Evolutionary conservation across 2,797 vertebrate genomes (phyloP).

Genomic region (Pipistrellus nathusii): DNA sequence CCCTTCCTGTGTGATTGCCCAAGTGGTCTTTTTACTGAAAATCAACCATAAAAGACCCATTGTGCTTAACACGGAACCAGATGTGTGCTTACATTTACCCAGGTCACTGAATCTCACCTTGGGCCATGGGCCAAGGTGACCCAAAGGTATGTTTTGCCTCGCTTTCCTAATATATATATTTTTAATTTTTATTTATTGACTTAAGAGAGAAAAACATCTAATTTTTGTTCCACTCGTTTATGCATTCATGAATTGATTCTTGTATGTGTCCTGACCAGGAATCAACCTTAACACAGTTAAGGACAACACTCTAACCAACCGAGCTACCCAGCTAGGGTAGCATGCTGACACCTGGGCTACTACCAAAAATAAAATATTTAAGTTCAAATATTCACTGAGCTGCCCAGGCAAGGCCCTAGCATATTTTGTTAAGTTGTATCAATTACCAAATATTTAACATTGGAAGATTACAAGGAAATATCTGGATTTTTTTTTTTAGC

Average conservation of each 20-base stretch:
- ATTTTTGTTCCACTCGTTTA: neutral
- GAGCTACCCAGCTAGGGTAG: neutral
- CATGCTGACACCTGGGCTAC: too few relatives aligned
- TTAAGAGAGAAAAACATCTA: neutral
- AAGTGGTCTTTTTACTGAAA: slow-evolving; percentile 40
- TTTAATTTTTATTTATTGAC: neutral
- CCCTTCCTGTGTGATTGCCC: slow-evolving; percentile 22
- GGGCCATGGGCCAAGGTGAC: neutral
- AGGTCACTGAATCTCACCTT: slow-evolving; percentile 14
- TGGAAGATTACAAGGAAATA: neutral
- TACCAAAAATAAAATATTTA: too few relatives aligned
- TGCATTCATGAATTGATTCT: neutral
- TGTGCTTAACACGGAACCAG: slow-evolving; percentile 33
- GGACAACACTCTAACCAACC: neutral
- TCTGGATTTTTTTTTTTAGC: slow-evolving; percentile 3
- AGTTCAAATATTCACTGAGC: neutral
- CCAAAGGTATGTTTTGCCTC: neutral
- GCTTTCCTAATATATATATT: neutral
- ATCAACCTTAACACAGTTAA: neutral
- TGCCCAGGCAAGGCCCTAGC: neutral
- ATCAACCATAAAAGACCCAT: neutral
- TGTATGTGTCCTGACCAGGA: neutral
- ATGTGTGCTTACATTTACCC: neutral
- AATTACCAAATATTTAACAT: slow-evolving; percentile 14
- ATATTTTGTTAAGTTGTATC: neutral